Conservation (phyloP, 2,888 invertebrate genomes). For the Scelioninae gen. 2 region DNA sequence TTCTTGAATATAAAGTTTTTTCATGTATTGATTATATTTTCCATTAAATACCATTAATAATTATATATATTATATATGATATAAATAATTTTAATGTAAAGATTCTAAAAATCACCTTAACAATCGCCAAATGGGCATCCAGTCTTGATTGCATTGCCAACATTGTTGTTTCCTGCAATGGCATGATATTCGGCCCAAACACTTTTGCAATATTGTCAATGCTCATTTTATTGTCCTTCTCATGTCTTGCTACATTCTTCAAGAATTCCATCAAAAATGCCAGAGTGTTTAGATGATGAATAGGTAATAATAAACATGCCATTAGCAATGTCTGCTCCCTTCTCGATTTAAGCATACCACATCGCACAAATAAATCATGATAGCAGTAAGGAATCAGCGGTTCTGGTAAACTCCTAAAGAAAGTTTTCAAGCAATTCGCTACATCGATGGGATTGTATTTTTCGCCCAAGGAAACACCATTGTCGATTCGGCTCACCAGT, state of each 20-base stretch:
- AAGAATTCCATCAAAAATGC: slow-evolving; percentile 90
- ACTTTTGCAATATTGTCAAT: slow-evolving; percentile 89
- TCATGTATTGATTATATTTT: no score
- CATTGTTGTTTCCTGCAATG: slow-evolving; percentile 80
- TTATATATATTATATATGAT: no score
- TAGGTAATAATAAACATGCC: slow-evolving; percentile 84
- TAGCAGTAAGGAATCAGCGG: slow-evolving; percentile 85
- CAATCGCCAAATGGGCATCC: slow-evolving; percentile 82
- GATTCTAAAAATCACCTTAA: slow-evolving; percentile 83
- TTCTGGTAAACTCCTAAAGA: slow-evolving; percentile 89
- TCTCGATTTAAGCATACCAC: slow-evolving; percentile 79
- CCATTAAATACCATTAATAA: no score
- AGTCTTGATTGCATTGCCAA: slow-evolving; percentile 79
- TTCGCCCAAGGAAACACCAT: slow-evolving; percentile 82
- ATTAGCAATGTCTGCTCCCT: slow-evolving; percentile 81
- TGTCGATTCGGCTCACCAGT: slow-evolving; percentile 85
- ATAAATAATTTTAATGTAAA: no score
- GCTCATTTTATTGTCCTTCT: slow-evolving; percentile 88
- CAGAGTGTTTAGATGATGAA: slow-evolving; percentile 85
- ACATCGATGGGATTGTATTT: slow-evolving; percentile 89
- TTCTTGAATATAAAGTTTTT: no score
- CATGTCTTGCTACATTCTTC: slow-evolving; percentile 81
- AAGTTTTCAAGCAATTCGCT: slow-evolving; percentile 89
- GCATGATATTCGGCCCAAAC: slow-evolving; percentile 91
- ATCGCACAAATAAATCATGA: slow-evolving; percentile 86